phyloP scores from a whole-genome alignment of 1,140 invertebrate species.

The Glossosoma conforme region DNA sequence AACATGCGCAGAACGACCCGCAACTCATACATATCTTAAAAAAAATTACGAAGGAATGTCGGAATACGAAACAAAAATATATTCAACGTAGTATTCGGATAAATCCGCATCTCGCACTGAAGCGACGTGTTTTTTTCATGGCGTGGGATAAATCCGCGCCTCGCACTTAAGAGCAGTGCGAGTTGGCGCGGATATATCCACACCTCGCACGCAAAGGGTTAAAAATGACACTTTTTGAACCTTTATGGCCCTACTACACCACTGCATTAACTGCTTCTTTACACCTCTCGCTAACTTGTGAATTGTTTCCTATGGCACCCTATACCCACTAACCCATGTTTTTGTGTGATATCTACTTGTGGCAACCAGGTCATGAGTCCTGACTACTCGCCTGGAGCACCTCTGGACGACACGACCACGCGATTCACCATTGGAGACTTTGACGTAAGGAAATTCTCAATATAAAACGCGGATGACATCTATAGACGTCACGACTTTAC shows the following conservation, averaged over 20 bases:
- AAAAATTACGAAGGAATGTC: no score
- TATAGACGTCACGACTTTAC: constrained; percentile 19
- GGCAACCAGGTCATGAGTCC: constrained; percentile 52
- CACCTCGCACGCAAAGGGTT: no score
- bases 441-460: constrained; percentile 49
- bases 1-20: no score
- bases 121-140: no score
- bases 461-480: constrained; percentile 26
- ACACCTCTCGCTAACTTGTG: background rate
- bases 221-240: no score
- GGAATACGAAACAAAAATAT: no score
- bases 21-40: no score
- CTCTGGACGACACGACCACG: constrained; percentile 47
- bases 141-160: no score
- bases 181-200: no score
- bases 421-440: constrained; percentile 59
- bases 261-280: background rate
- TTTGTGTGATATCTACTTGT: constrained; percentile 7
- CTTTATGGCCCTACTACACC: background rate
- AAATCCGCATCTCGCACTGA: no score
- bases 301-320: background rate
- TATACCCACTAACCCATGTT: constrained; percentile 30
- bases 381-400: constrained; percentile 51
- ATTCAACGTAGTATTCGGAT: no score
- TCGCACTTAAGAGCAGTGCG: no score